A percentile compares a stretch with the other conserved stretches of the same genome.
Evolutionary conservation across 2,113 vertebrate genomes (phyloP).

Genomic region (Arvicanthis niloticus): DNA sequence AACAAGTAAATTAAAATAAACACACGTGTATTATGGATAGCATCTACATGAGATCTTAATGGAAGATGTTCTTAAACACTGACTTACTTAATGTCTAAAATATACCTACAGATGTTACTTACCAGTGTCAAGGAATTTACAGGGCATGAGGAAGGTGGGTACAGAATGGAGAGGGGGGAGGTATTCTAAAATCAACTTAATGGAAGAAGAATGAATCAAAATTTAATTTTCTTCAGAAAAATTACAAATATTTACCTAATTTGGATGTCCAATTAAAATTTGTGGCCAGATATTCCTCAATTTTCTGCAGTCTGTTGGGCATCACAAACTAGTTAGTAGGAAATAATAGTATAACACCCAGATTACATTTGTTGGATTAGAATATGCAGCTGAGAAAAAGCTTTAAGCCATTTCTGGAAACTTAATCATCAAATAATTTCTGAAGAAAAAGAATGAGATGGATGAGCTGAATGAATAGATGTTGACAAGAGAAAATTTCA

Average conservation of each 20-base stretch:
- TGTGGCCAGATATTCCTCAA: not conserved
- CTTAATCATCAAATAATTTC: not conserved
- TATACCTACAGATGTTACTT: not conserved
- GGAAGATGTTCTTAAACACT: not conserved
- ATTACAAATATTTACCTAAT: not conserved
- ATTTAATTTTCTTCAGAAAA: not conserved
- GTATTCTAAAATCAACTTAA: not conserved
- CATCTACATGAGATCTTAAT: not conserved
- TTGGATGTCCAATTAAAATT: not conserved
- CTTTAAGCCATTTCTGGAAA: not conserved
- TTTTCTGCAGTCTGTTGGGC: not conserved
- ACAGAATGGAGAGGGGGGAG: too few relatives aligned
- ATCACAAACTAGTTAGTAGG: not conserved
- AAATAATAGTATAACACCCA: not conserved
- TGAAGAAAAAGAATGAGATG: not conserved
- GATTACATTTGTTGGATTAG: not conserved
- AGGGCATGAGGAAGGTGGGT: too few relatives aligned
- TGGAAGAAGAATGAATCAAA: not conserved
- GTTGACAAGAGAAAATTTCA: not conserved
- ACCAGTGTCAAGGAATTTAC: not conserved
- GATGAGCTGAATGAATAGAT: not conserved
- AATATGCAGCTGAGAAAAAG: not conserved
- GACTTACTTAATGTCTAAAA: not conserved
- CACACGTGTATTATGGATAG: not conserved
- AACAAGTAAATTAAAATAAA: not conserved